Evolutionary conservation across 2,113 vertebrate species (phyloP), one percentile per base, ranked within the genome.

Genomic region (Colinus virginianus): DNA sequence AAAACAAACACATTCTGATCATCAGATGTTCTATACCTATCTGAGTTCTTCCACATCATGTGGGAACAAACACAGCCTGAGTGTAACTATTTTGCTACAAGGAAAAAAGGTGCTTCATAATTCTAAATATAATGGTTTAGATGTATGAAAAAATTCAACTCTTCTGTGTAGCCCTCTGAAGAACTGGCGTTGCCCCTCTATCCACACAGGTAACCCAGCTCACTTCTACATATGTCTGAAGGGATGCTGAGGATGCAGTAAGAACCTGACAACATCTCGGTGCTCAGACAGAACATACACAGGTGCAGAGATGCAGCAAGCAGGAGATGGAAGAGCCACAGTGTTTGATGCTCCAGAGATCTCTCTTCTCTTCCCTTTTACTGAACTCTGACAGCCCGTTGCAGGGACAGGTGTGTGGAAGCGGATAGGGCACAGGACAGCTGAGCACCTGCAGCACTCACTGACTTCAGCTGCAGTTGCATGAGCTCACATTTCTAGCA

Each of bases 41-140:
- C 70, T 94, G 66, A 89, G 90, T 88, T 90, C 78, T 95, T 90
- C 25, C 84, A 71, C 87, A 85, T 93, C 94, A 62, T 95, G 78
- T 87, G 61, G 87, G 93, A 97, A 93, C 68, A 95, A 95, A 95
- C 59, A 92, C 40, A 92, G 59, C 66, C 34, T 78, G 18, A 1
- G 1, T 11, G 22, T 43, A 61, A 78, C 26, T 43, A 20, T 32
- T 90, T 3, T 58, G 22, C n/a, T 78, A 12, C 48, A 32, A 61
- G 30, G 34, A 71, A 74, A 70, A n/a, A 13, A 34, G 6, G 4
- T 34, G 5, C 0, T 82, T 53, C 66, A 55, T 21, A 32, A 68
- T 28, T 30, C 45, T 64, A 89, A 81, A 78, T 43, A 78, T 14
- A 78, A 61, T 30, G 16, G 8, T 78, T 93, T 89, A 53, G n/a